Percentiles rank a stretch among this genome's conserved stretches.
Evolutionary conservation across 1,140 invertebrate species (phyloP).

Genomic region (Mylabris phalerata): DNA sequence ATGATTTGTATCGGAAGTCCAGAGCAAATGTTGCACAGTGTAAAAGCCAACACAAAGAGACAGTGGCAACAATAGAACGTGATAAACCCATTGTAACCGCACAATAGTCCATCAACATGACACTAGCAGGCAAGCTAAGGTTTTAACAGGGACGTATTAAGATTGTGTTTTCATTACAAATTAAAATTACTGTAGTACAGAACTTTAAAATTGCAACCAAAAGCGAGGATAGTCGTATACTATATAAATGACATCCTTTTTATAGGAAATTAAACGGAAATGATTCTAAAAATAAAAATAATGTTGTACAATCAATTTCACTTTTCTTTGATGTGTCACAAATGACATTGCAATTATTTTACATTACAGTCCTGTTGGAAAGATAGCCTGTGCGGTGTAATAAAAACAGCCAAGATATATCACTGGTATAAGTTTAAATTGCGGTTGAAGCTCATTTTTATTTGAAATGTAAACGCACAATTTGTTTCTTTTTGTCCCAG

Average conservation of each 20-base stretch:
- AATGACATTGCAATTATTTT: slow-evolving; percentile 34
- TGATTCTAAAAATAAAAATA: slow-evolving; percentile 16
- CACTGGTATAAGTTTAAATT: slow-evolving; percentile 31
- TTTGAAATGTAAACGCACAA: slow-evolving; percentile 25
- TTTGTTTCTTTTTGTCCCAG: slow-evolving; percentile 21
- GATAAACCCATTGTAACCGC: slow-evolving; percentile 34
- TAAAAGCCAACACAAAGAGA: slow-evolving; percentile 29
- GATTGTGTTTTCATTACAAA: neutral
- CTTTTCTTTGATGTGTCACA: slow-evolving; percentile 22
- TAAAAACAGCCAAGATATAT: slow-evolving; percentile 31
- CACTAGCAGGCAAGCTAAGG: slow-evolving; percentile 27
- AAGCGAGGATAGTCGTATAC: too few relatives aligned
- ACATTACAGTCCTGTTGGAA: slow-evolving; percentile 22
- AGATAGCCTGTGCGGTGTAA: slow-evolving; percentile 3
- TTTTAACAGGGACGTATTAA: slow-evolving; percentile 2
- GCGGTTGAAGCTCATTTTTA: slow-evolving; percentile 30
- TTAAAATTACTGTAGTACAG: neutral
- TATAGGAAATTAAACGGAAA: too few relatives aligned
- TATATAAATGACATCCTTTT: too few relatives aligned
- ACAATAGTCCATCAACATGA: slow-evolving; percentile 36
- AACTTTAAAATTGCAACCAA: too few relatives aligned
- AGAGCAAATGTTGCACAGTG: slow-evolving; percentile 31
- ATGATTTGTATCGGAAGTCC: slow-evolving; percentile 32
- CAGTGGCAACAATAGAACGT: slow-evolving; percentile 29
- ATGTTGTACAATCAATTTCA: slow-evolving; percentile 33